Percentiles rank a stretch among this genome's conserved stretches.
phyloP scores from a whole-genome alignment of 2,888 invertebrate species.

The Acronicta aceris region DNA sequence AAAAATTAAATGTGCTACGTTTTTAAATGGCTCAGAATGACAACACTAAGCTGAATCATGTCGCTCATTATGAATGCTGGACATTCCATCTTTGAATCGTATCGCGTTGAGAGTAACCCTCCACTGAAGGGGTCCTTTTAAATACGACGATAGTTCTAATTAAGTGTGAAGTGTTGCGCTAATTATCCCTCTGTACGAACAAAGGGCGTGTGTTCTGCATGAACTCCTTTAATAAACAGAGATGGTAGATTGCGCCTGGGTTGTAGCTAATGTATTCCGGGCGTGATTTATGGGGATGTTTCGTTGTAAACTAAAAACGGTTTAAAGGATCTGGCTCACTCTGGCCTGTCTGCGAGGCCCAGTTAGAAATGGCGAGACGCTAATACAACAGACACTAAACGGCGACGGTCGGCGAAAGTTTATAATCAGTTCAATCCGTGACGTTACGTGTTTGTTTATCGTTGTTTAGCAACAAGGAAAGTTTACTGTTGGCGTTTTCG shows the following conservation, averaged over 20 bases:
- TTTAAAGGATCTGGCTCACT: conserved; percentile 35
- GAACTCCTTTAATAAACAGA: conserved; percentile 62
- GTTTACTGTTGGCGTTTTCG: conserved; percentile 54
- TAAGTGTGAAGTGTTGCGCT: conserved; percentile 72
- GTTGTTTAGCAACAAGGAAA: conserved; percentile 74
- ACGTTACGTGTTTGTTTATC: conserved; percentile 65
- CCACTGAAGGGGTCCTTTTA: conserved; percentile 62
- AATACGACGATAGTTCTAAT: conserved; percentile 72
- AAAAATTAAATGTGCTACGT: conserved; percentile 32
- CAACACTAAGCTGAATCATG: conserved; percentile 41
- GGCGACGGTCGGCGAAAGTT: conserved; percentile 63
- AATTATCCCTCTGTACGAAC: conserved; percentile 67
- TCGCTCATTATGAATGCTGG: conserved; percentile 58
- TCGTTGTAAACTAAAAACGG: conserved; percentile 44
- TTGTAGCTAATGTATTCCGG: conserved; percentile 55
- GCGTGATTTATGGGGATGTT: conserved; percentile 51
- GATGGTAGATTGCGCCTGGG: conserved; percentile 60
- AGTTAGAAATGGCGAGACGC: conserved; percentile 35
- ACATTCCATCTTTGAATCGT: conserved; percentile 60
- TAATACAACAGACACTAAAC: conserved; percentile 44
- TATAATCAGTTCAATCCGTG: conserved; percentile 76
- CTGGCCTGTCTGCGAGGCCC: conserved; percentile 31
- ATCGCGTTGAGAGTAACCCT: conserved; percentile 45
- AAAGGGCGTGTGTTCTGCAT: conserved; percentile 58
- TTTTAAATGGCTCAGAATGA: conserved; percentile 41